Evolutionary conservation across 30 jellyfish, hydroid and myxozoan species (phyloP).

Genomic region (Turritopsis rubra): DNA sequence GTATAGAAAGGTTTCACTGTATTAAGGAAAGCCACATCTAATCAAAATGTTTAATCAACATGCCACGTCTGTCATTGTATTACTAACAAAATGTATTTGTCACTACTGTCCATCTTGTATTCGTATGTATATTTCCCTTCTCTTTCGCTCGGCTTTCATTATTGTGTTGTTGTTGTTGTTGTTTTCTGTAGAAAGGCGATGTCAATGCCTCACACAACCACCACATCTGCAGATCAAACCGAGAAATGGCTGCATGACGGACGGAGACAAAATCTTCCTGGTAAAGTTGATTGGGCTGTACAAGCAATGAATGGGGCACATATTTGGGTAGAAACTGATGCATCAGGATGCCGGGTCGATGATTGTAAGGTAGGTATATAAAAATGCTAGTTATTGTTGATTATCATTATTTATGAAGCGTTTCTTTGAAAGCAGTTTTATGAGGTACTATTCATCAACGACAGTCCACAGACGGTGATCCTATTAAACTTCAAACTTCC

Average conservation of each 20-base stretch:
- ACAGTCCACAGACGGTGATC: neutral
- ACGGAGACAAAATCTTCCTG: constrained; percentile 43
- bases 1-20: too few relatives aligned
- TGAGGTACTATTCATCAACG: neutral
- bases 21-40: too few relatives aligned
- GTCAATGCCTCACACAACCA: constrained; percentile 80
- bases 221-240: constrained; percentile 14
- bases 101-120: too few relatives aligned
- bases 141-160: neutral
- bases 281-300: constrained; percentile 88
- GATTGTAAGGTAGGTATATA: constrained; percentile 86
- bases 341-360: constrained; percentile 71
- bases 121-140: too few relatives aligned
- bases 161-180: neutral
- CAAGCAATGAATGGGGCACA: constrained; percentile 85
- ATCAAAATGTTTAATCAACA: too few relatives aligned
- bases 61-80: too few relatives aligned
- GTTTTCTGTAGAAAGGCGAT: constrained; percentile 77
- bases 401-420: neutral
- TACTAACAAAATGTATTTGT: too few relatives aligned
- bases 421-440: too few relatives aligned
- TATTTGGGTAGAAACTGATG: constrained; percentile 75
- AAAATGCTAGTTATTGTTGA: too few relatives aligned
- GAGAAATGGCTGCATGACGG: constrained; percentile 55
- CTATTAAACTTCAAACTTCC: neutral